phyloP scores from a whole-genome alignment of 2,113 vertebrate species.

The Hippopotamus amphibius region DNA sequence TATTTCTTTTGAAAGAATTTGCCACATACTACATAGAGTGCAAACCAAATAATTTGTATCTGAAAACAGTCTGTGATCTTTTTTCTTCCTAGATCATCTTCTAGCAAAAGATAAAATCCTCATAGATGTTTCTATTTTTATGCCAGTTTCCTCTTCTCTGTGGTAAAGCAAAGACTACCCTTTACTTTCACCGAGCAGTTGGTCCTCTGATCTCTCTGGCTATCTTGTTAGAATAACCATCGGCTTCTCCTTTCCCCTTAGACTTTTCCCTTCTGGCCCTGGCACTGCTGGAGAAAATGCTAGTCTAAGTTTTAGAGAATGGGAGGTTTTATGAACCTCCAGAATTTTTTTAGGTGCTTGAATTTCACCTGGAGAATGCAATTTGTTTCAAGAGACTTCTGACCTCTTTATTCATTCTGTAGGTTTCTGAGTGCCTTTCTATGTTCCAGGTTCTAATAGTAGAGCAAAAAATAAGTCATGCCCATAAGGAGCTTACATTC shows the following conservation, averaged over 20 bases:
- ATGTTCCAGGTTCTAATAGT: neutral
- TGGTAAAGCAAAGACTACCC: neutral
- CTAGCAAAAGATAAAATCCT: neutral
- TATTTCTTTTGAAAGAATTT: neutral
- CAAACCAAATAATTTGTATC: neutral
- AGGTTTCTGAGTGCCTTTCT: neutral
- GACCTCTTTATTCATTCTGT: neutral
- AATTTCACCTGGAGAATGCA: neutral
- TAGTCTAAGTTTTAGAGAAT: neutral
- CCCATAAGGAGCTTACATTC: no score
- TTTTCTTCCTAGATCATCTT: neutral
- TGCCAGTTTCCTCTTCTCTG: neutral
- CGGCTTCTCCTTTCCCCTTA: neutral
- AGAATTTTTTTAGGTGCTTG: neutral
- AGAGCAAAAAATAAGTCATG: neutral
- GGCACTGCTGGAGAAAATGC: neutral
- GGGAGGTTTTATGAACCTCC: neutral
- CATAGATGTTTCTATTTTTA: neutral
- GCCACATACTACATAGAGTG: neutral
- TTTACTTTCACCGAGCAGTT: neutral
- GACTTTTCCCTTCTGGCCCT: neutral
- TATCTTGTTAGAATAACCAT: neutral
- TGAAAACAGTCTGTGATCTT: neutral
- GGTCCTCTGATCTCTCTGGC: neutral
- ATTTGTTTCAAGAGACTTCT: neutral